Base-by-base conservation (phyloP, 2,113 vertebrate genomes). In the Calyptomena viridis region DNA sequence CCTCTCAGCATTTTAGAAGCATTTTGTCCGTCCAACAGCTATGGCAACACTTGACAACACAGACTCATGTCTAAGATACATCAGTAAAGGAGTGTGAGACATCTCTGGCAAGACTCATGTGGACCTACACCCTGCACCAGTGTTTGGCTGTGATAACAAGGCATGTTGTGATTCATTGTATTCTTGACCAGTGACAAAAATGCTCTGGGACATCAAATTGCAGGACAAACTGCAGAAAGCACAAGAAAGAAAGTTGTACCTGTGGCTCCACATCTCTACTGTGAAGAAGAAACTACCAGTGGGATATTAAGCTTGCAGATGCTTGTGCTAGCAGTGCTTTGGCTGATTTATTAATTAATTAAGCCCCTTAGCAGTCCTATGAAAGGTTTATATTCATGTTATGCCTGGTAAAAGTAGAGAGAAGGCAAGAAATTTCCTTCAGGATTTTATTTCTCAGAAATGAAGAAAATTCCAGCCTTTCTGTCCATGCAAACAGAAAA, bases 301-400 rank as follows among this genome's bases (percentile, higher is more conserved):
- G 47, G n/a, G 49, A 84, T 24, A 91, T 84, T 50, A 91, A 69
- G 60, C 30, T 90, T 73, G n/a, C 22, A 72, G 27, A 30, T 89
- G 47, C 69, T 79, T 84, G 35, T 84, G 81, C 39, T 46, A 84
- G 3, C 52, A 72, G 47, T 84, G 72, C 71, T 87, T 90, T 72
- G 63, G 82, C 84, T 78, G 60, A 86, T 93, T 92, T 74, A 93
- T 91, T 91, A 93, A 88, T 9, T 86, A 86, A 86, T 89, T 90
- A 92, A 64, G 24, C 27, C 35, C 15, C 39, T 92, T 80, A 94
- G 44, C 35, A 90, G 84, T 50, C 33, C 40, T 47, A 5, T 55
- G 42, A 84, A 73, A 88, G 42, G 86, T 66, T 89, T 71, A 25
- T 71, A 89, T 77, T 75, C 44, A 60, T 67, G 31, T 55, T 84